phyloP scores from a whole-genome alignment of 2,113 vertebrate species.

The Electrona antarctica region DNA sequence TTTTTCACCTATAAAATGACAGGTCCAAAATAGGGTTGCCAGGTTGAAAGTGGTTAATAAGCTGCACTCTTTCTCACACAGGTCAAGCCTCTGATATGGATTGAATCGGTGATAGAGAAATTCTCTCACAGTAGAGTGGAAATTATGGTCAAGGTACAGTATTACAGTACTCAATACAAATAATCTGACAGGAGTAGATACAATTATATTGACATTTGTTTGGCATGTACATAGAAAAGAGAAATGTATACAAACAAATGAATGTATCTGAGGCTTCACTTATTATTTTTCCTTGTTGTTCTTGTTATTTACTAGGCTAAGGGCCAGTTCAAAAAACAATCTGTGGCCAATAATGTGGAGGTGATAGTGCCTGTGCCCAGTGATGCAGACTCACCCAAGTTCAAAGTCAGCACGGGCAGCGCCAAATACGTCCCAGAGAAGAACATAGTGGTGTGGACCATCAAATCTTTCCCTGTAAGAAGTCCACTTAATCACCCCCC shows the following conservation, averaged over 20 bases:
- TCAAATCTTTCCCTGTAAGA: conserved; percentile 94
- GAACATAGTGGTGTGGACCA: conserved; percentile 91
- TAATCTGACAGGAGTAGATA: too few relatives aligned
- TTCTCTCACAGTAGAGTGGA: conserved; percentile 94
- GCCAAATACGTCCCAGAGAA: conserved; percentile 92
- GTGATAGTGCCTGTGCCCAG: conserved; percentile 92
- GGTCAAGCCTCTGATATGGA: conserved; percentile 96
- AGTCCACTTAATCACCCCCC: not conserved
- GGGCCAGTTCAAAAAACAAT: conserved; percentile 97
- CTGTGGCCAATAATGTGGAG: conserved; percentile 93
- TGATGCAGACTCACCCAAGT: conserved; percentile 92
- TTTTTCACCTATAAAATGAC: too few relatives aligned
- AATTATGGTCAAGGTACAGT: conserved; percentile 91
- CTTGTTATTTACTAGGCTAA: conserved; percentile 83
- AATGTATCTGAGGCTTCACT: not conserved
- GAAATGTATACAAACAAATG: not conserved
- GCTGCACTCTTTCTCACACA: conserved; percentile 43
- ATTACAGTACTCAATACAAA: too few relatives aligned
- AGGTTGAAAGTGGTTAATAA: too few relatives aligned
- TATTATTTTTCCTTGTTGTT: not conserved
- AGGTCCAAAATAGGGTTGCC: too few relatives aligned
- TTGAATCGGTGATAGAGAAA: conserved; percentile 93
- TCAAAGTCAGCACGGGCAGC: conserved; percentile 89
- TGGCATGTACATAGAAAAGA: not conserved
- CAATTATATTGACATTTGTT: not conserved